These are phyloP conservation scores for Notothenia coriiceps DNA, from an alignment of 2,113 vertebrate species.

Conservation along the genomic window DNA sequence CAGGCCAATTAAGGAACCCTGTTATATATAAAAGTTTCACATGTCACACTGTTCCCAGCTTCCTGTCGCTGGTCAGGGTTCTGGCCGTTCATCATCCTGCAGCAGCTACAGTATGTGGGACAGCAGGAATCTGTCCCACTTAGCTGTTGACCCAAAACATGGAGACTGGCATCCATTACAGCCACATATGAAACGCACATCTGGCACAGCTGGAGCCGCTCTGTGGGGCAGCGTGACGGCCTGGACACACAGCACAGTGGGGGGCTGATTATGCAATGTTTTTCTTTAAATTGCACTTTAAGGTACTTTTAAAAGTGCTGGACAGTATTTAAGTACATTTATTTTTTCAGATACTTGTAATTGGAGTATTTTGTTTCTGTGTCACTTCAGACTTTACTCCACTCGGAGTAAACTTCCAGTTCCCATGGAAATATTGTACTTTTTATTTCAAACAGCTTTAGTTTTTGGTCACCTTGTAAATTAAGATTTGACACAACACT, in stretches of 20 bases:
- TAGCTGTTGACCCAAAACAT: slow-evolving; percentile 71
- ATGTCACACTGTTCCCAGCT: background rate
- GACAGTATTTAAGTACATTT: background rate
- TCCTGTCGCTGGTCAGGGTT: slow-evolving; percentile 26
- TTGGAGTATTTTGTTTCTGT: too few relatives aligned
- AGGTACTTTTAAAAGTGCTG: background rate
- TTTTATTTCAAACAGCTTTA: too few relatives aligned
- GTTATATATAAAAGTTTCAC: background rate
- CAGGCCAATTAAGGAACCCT: background rate
- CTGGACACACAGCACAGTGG: background rate
- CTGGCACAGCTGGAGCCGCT: slow-evolving; percentile 21
- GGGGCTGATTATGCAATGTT: background rate
- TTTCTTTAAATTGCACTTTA: background rate
- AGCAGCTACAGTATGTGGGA: slow-evolving; percentile 52
- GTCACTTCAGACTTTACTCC: too few relatives aligned
- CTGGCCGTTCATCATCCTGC: slow-evolving; percentile 24
- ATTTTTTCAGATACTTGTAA: background rate
- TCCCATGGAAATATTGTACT: too few relatives aligned
- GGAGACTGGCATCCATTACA: slow-evolving; percentile 38
- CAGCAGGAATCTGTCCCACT: slow-evolving; percentile 71
- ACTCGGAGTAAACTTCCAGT: too few relatives aligned
- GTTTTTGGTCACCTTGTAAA: too few relatives aligned
- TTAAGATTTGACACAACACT: too few relatives aligned
- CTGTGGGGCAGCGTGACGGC: slow-evolving; percentile 4
- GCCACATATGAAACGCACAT: slow-evolving; percentile 49